phyloP scores from a whole-genome alignment of 1,140 invertebrate genomes.

The Bacillus rossius region DNA sequence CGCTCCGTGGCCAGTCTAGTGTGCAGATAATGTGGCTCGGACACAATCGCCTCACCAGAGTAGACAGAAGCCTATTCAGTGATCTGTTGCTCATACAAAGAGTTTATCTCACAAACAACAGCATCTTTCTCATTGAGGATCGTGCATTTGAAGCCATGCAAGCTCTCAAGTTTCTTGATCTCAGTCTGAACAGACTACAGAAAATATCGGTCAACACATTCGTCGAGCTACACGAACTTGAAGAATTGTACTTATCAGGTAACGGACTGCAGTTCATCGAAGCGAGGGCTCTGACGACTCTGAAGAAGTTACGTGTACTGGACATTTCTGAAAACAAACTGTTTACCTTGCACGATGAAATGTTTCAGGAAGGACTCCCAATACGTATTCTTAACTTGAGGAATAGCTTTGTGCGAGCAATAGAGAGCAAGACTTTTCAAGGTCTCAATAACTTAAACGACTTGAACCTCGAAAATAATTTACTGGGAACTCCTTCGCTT shows the following conservation, averaged over 20 bases:
- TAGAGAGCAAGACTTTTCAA: slow-evolving; percentile 58
- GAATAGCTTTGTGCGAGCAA: slow-evolving; percentile 53
- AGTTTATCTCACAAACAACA: slow-evolving; percentile 78
- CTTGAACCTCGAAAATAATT: slow-evolving; percentile 67
- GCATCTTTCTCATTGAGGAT: slow-evolving; percentile 71
- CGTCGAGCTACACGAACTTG: slow-evolving; percentile 59
- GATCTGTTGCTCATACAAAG: slow-evolving; percentile 69
- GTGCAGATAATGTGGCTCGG: slow-evolving; percentile 83
- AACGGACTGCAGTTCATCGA: slow-evolving; percentile 53
- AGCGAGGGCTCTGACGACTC: slow-evolving; percentile 48
- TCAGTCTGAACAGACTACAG: slow-evolving; percentile 66
- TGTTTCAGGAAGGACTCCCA: slow-evolving; percentile 53
- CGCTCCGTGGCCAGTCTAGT: slow-evolving; percentile 68
- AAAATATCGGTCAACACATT: slow-evolving; percentile 54
- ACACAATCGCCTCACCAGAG: slow-evolving; percentile 68
- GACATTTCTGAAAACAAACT: slow-evolving; percentile 59
- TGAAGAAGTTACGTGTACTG: slow-evolving; percentile 53
- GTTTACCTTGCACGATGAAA: slow-evolving; percentile 45
- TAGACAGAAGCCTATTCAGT: slow-evolving; percentile 65
- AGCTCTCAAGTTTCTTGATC: slow-evolving; percentile 67
- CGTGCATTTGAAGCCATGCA: slow-evolving; percentile 70
- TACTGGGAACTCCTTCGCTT: slow-evolving; percentile 58
- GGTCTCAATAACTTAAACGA: slow-evolving; percentile 60
- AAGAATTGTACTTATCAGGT: slow-evolving; percentile 56
- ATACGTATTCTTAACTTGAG: slow-evolving; percentile 51